These are phyloP conservation scores for Poecilia velifera DNA, from an alignment of 2,797 vertebrate genomes.

Conservation along the genomic window DNA sequence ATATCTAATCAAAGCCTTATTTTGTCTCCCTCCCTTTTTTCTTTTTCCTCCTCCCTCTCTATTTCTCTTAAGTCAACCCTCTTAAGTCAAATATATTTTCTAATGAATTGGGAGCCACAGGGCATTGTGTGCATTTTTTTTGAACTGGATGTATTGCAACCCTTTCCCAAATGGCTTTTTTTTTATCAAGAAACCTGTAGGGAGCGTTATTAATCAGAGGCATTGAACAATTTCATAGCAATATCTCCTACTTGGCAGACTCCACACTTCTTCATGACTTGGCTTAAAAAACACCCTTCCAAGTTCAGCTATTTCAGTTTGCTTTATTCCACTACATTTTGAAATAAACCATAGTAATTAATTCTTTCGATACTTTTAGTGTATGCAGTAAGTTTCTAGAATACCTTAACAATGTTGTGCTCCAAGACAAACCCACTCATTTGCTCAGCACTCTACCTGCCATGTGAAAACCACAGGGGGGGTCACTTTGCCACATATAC, in stretches of 20 bases:
- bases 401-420: conserved; percentile 24
- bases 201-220: conserved; percentile 67
- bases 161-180: conserved; percentile 65
- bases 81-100: conserved; percentile 23
- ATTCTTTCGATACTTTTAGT: conserved; percentile 19
- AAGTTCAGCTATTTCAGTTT: conserved; percentile 22
- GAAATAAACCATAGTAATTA: conserved; percentile 25
- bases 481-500: conserved; percentile 31
- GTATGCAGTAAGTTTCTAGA: conserved; percentile 4
- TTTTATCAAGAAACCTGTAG: conserved; percentile 67
- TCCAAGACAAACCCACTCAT: conserved; percentile 22
- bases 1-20: conserved; percentile 81
- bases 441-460: conserved; percentile 34
- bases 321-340: conserved; percentile 16
- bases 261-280: conserved; percentile 43
- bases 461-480: conserved; percentile 36
- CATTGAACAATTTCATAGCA: conserved; percentile 45
- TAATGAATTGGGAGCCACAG: conserved; percentile 47
- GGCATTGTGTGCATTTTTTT: conserved; percentile 57
- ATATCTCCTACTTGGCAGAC: conserved; percentile 53
- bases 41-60: conserved; percentile 15
- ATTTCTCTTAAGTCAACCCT: conserved; percentile 22
- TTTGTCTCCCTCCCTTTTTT: too few relatives aligned
- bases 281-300: conserved; percentile 37
- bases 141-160: conserved; percentile 69